phyloP scores from a whole-genome alignment of 2,888 invertebrate genomes.

The Timandra comae region DNA sequence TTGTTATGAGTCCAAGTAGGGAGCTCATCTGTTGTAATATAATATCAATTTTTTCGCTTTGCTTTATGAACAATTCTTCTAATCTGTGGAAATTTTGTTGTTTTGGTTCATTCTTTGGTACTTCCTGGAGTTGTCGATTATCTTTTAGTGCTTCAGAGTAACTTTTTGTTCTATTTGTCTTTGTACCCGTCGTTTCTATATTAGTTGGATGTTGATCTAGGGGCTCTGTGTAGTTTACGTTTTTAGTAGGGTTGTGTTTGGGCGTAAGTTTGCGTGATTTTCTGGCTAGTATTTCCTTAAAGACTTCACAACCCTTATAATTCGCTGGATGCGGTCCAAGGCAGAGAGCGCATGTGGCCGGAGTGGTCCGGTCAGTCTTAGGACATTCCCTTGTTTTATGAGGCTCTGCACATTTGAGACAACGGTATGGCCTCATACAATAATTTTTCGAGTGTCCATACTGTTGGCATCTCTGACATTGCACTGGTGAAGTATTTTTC shows the following conservation, averaged over 20 bases:
- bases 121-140: not conserved
- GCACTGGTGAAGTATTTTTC: slow-evolving; percentile 12
- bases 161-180: too few species aligned
- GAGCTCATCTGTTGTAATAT: not conserved
- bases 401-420: slow-evolving; percentile 20
- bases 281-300: slow-evolving; percentile 2
- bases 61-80: not conserved
- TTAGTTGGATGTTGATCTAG: not conserved
- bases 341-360: slow-evolving; percentile 18
- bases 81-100: not conserved
- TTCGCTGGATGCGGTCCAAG: slow-evolving; percentile 11
- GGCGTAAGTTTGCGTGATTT: not conserved
- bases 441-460: slow-evolving; percentile 21
- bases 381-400: slow-evolving; percentile 22
- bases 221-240: too few species aligned
- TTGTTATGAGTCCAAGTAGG: not conserved
- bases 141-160: not conserved
- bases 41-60: not conserved
- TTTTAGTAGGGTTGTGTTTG: not conserved
- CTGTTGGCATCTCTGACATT: slow-evolving; percentile 23
- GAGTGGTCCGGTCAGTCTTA: slow-evolving; percentile 14
- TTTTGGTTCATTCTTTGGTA: not conserved
- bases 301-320: too few species aligned
- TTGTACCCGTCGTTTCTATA: too few species aligned
- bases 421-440: slow-evolving; percentile 19